Evolutionary conservation across 1,140 invertebrate species (phyloP).

Genomic region (Paralvinella palmiformis): DNA sequence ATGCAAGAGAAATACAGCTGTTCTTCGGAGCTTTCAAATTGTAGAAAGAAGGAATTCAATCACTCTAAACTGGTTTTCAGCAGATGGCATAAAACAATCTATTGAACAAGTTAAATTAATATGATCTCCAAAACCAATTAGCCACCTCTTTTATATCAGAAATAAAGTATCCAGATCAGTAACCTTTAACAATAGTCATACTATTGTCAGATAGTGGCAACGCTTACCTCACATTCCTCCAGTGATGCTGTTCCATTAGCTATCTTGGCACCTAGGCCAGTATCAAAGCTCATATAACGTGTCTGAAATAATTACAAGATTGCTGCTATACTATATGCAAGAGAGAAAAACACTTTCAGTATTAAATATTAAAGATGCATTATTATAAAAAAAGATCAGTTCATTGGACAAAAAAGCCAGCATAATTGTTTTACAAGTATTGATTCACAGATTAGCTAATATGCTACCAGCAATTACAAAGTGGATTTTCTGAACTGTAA

Average conservation of each 20-base stretch:
- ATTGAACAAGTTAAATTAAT: background rate
- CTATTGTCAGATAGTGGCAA: background rate
- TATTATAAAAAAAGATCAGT: background rate
- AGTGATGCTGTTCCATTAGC: constrained; percentile 54
- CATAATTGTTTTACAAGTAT: too few relatives aligned
- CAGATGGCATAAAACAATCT: background rate
- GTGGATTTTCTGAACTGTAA: too few relatives aligned
- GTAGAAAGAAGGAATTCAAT: too few relatives aligned
- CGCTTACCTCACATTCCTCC: constrained; percentile 54
- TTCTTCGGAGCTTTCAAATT: too few relatives aligned
- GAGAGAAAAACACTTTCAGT: background rate
- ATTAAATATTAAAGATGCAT: constrained; percentile 6
- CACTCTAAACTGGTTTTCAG: too few relatives aligned
- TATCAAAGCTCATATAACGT: constrained; percentile 56
- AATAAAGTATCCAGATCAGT: background rate
- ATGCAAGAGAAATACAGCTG: too few relatives aligned
- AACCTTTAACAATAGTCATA: background rate
- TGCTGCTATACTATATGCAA: constrained; percentile 3
- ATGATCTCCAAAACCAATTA: background rate
- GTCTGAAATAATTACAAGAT: constrained; percentile 37
- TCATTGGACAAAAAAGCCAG: background rate
- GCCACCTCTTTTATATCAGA: background rate
- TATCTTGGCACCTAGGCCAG: constrained; percentile 57
- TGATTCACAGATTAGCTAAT: too few relatives aligned
- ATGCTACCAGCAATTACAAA: too few relatives aligned